Conservation (phyloP, 2,888 invertebrate species). For the Gymnocheta viridis region DNA sequence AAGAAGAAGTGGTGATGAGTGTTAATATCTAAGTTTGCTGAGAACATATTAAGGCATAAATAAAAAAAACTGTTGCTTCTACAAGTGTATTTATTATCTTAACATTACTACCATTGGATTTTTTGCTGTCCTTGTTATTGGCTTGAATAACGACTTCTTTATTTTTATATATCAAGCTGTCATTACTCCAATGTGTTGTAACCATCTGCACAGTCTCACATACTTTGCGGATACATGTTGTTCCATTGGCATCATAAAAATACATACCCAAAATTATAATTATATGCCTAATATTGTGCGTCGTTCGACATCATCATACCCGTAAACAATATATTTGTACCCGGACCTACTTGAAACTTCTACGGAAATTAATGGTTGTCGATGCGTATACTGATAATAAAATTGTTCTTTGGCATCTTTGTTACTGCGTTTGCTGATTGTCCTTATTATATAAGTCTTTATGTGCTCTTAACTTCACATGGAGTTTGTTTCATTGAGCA, state of each 20-base stretch:
- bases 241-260: neutral
- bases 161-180: neutral
- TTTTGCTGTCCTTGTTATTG: neutral
- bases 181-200: conserved; percentile 9
- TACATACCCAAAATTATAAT: conserved; percentile 2
- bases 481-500: neutral
- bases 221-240: neutral
- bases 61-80: neutral
- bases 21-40: neutral
- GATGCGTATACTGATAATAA: conserved; percentile 22
- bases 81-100: neutral
- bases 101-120: neutral
- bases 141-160: neutral
- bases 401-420: conserved; percentile 12
- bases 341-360: neutral
- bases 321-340: neutral
- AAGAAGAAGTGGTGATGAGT: neutral
- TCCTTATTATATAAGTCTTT: neutral
- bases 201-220: neutral
- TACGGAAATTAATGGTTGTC: conserved; percentile 1
- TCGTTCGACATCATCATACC: neutral
- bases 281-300: neutral
- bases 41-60: neutral
- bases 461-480: neutral
- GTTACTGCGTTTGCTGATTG: neutral